These are phyloP conservation scores for Dendrolimus pini DNA, from an alignment of 2,888 invertebrate species.

Conservation along the genomic window DNA sequence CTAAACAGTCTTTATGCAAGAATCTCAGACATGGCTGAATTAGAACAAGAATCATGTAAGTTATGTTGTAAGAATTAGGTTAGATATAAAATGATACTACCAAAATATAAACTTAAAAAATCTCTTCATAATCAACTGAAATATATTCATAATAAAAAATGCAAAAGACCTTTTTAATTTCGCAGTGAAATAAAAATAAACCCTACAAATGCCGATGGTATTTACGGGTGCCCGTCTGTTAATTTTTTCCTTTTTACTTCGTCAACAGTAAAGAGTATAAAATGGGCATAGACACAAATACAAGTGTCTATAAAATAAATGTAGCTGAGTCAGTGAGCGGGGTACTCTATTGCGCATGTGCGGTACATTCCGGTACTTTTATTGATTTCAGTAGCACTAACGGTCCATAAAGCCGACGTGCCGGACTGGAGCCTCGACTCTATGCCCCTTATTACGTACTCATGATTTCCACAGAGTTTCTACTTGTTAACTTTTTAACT, in stretches of 20 bases:
- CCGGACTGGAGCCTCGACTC: conserved; percentile 64
- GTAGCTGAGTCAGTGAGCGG: conserved; percentile 69
- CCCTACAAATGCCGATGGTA: conserved; percentile 33
- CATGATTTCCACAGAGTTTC: conserved; percentile 56
- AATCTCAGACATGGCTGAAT: too few species aligned
- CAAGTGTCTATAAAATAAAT: conserved; percentile 75
- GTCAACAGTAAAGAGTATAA: conserved; percentile 66
- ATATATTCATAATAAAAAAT: background rate
- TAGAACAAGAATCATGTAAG: too few species aligned
- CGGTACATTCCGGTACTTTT: conserved; percentile 79
- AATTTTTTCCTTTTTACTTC: conserved; percentile 57
- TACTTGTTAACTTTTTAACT: conserved; percentile 67
- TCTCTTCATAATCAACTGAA: background rate
- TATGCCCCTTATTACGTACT: conserved; percentile 71
- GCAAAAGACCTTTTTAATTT: background rate
- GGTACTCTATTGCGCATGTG: conserved; percentile 67
- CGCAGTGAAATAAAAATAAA: conserved; percentile 22
- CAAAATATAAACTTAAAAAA: too few species aligned
- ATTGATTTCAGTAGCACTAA: conserved; percentile 84
- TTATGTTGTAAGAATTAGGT: too few species aligned
- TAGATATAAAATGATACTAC: too few species aligned
- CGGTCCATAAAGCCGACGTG: conserved; percentile 75
- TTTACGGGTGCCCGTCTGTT: conserved; percentile 47
- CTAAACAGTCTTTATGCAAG: too few species aligned
- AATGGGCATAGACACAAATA: conserved; percentile 73